Evolutionary conservation across 2,888 invertebrate genomes (phyloP).

Genomic region (Azorinus chamasolen): DNA sequence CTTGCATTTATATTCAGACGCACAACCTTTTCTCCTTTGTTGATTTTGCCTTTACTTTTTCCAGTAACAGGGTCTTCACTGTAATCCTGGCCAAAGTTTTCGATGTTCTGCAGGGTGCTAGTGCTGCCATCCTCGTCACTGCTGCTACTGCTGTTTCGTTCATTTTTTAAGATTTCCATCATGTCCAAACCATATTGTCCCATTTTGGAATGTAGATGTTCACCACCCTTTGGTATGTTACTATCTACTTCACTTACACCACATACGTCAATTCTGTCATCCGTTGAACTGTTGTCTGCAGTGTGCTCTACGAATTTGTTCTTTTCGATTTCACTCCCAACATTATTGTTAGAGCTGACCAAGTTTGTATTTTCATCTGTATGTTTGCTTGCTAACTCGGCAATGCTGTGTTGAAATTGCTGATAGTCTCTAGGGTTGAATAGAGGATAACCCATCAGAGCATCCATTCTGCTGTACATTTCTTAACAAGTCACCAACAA

Average conservation of each 20-base stretch:
- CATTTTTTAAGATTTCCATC: conserved; percentile 52
- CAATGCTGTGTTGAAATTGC: background rate
- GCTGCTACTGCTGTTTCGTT: conserved; percentile 52
- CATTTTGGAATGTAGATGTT: conserved; percentile 20
- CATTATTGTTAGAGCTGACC: background rate
- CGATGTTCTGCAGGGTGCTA: conserved; percentile 36
- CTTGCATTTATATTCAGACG: conserved; percentile 86
- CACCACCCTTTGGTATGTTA: conserved; percentile 10
- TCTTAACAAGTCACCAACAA: too few species aligned
- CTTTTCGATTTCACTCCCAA: background rate
- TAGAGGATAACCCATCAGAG: conserved; percentile 20
- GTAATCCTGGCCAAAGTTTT: conserved; percentile 57
- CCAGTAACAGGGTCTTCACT: conserved; percentile 46
- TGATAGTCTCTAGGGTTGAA: conserved; percentile 9
- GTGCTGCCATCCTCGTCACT: conserved; percentile 57
- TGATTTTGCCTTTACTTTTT: conserved; percentile 53
- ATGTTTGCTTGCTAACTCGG: background rate
- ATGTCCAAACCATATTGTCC: conserved; percentile 36
- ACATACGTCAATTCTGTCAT: conserved; percentile 26
- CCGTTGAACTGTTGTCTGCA: conserved; percentile 2
- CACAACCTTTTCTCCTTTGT: conserved; percentile 70
- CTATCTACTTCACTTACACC: conserved; percentile 4
- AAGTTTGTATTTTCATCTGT: background rate
- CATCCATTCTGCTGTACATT: conserved; percentile 6
- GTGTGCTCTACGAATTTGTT: background rate